A percentile compares a stretch with the other conserved stretches of the same genome.
Conservation (phyloP, 2,113 vertebrate genomes). For the Semicossyphus pulcher region DNA sequence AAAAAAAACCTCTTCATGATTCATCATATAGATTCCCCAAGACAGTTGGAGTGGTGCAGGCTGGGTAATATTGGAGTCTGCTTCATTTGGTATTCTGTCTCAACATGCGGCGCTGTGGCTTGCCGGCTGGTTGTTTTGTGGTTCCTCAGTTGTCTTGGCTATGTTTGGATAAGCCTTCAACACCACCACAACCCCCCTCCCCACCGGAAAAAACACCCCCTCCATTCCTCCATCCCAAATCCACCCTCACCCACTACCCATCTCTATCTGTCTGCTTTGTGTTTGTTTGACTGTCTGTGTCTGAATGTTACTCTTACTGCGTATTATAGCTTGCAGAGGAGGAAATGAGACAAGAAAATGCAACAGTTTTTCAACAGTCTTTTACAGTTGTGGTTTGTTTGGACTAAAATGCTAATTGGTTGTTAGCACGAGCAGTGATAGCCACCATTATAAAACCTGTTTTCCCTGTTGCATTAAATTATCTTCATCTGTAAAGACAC, state of each 20-base stretch:
- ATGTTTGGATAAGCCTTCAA: conserved; percentile 70
- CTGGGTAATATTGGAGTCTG: conserved; percentile 81
- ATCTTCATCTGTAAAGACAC: too few species aligned
- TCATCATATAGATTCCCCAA: conserved; percentile 89
- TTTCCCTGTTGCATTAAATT: too few species aligned
- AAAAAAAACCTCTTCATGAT: conserved; percentile 86
- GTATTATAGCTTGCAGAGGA: conserved; percentile 2
- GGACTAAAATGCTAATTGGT: conserved; percentile 26
- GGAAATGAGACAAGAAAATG: not conserved
- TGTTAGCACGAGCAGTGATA: conserved; percentile 34
- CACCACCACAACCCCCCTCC: conserved; percentile 36
- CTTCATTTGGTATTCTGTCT: conserved; percentile 84
- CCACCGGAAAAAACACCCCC: not conserved
- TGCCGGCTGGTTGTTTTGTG: conserved; percentile 72
- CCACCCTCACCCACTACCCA: conserved; percentile 37
- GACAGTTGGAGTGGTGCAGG: conserved; percentile 74
- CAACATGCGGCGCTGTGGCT: conserved; percentile 77
- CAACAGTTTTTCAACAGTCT: not conserved
- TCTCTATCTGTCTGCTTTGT: conserved; percentile 39
- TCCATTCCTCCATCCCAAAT: conserved; percentile 27
- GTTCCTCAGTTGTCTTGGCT: conserved; percentile 69
- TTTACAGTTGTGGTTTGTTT: conserved; percentile 3
- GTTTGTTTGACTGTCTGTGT: conserved; percentile 29
- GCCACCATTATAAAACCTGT: not conserved
- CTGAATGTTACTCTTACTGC: not conserved